Percentiles rank a stretch among this genome's conserved stretches.
These are phyloP conservation scores for Ancistrus triradiatus DNA, from an alignment of 2,113 vertebrate genomes.

Conservation along the genomic window DNA sequence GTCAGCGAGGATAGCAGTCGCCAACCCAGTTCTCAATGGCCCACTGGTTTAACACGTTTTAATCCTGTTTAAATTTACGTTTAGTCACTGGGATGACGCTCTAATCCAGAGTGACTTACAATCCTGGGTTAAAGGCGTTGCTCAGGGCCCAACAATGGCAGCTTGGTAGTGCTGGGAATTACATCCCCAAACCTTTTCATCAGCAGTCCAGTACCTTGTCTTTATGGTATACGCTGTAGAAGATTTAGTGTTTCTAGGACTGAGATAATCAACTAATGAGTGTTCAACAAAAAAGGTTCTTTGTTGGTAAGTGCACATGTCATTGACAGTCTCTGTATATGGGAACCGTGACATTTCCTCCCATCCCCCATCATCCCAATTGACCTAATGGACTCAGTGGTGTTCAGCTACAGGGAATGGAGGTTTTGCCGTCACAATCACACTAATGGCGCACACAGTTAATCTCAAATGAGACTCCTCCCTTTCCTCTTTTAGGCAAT, in stretches of 20 bases:
- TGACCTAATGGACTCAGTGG: slow-evolving; percentile 6
- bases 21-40: too few species aligned
- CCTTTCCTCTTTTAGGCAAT: background rate
- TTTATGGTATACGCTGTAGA: too few species aligned
- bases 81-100: too few species aligned
- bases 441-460: slow-evolving; percentile 27
- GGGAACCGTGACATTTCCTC: background rate
- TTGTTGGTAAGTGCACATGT: background rate
- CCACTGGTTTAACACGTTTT: too few species aligned
- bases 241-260: background rate
- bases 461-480: background rate
- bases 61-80: too few species aligned
- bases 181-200: too few species aligned
- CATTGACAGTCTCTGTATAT: slow-evolving; percentile 2
- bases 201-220: too few species aligned
- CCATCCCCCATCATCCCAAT: slow-evolving; percentile 17
- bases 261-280: background rate
- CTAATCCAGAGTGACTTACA: too few species aligned
- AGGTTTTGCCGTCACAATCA: slow-evolving; percentile 25
- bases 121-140: too few species aligned
- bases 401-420: slow-evolving; percentile 1
- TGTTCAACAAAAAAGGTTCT: background rate
- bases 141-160: too few species aligned
- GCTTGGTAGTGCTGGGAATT: too few species aligned
- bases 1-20: too few species aligned